Conservation (phyloP, 2,797 vertebrate species). For the Gambelia wislizenii region DNA sequence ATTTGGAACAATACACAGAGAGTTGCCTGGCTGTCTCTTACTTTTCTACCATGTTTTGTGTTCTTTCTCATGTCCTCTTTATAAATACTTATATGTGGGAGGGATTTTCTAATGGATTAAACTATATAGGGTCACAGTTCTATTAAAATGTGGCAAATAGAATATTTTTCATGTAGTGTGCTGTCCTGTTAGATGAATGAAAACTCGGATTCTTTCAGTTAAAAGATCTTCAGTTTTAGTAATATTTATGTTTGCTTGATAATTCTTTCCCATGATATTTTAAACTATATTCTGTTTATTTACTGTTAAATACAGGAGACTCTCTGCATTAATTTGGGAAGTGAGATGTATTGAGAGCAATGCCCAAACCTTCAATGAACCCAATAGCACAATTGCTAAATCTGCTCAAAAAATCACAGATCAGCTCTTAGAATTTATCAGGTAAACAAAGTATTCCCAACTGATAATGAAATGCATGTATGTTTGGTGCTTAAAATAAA, state of each 20-base stretch:
- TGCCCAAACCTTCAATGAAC: conserved; percentile 95
- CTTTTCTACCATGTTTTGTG: not conserved
- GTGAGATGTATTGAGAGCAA: conserved; percentile 94
- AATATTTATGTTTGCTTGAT: not conserved
- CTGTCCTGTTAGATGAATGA: not conserved
- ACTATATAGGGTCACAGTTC: not conserved
- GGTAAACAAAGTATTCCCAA: conserved; percentile 79
- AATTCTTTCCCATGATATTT: not conserved
- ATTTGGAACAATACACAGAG: not conserved
- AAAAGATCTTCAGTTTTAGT: not conserved
- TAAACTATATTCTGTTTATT: not conserved
- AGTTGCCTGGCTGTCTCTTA: not conserved
- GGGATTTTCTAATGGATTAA: not conserved
- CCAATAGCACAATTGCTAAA: conserved; percentile 92
- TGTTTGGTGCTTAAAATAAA: not conserved
- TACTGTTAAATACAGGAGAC: conserved; percentile 81
- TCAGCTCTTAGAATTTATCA: conserved; percentile 92
- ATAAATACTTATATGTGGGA: not conserved
- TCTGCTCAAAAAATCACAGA: conserved; percentile 95
- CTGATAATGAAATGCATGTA: not conserved
- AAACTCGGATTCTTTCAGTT: not conserved
- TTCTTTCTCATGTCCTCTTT: not conserved
- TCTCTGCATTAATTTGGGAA: conserved; percentile 96
- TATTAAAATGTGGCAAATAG: not conserved
- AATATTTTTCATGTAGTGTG: not conserved